Base-by-base conservation (phyloP, 2,888 invertebrate species). In the Coecobrya sp. region DNA sequence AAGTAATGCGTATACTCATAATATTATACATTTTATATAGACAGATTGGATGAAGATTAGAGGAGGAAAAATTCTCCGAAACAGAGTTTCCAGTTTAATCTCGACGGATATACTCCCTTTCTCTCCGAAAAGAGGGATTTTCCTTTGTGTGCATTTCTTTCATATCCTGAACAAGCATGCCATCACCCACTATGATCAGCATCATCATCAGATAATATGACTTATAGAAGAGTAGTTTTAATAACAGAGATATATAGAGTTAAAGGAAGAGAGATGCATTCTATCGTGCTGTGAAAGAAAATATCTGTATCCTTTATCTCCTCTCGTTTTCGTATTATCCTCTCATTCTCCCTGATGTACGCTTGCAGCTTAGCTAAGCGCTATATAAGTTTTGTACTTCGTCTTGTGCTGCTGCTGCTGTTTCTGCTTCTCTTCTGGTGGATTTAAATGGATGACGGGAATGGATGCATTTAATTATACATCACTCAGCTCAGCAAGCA, bases 391-490 rank as follows among this genome's bases (percentile, higher is more conserved):
- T 70, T n/a, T 27, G 10, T 70, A 30, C 36, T 36, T 42, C 73
- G 36, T 42, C 42, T 73, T 42, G 68, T 27, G 8, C 42, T 30
- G 42, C 7, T 19, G 42, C 68, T 49, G 76, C 70, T 30, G 22
- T n/a, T n/a, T n/a, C 86, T 62, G 30, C 68, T 85, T 22, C 85
- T 42, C 49, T 19, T 76, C 82, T 91, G 79, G 91, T 91, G 79
- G 91, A 93, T 93, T 91, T 88, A 89, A 91, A 89, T 89, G 92
- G 93, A 93, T 91, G 89, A 93, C 89, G 93, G 86, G 84, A 92
- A 93, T 93, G 93, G 92, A 94, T 92, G 93, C 92, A 94, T 94
- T 94, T 94, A 94, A 94, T 94, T 94, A 94, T 93, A 93, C 92
- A 94, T 94, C 93, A 93, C 86, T 92, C 90, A 93, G 92, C 82